These are phyloP conservation scores for Dendrolimus kikuchii DNA, from an alignment of 1,140 invertebrate species.

Conservation along the genomic window DNA sequence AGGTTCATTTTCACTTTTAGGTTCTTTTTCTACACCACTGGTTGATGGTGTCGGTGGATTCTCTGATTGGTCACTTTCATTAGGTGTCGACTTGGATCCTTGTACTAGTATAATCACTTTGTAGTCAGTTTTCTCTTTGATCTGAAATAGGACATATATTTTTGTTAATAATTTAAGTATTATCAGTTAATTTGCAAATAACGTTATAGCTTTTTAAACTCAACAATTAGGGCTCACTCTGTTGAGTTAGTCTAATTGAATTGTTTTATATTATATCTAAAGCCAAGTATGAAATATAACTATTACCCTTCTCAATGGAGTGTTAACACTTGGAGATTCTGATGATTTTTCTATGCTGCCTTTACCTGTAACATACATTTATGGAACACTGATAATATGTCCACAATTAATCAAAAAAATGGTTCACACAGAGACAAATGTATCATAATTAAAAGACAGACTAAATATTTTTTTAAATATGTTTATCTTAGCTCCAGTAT, in stretches of 20 bases:
- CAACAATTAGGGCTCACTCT: too few species aligned
- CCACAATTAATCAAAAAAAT: constrained; percentile 2
- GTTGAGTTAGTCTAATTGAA: too few species aligned
- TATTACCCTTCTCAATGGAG: constrained; percentile 47
- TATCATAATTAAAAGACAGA: too few species aligned
- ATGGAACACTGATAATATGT: background rate
- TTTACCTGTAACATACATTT: constrained; percentile 21
- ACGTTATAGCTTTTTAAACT: too few species aligned
- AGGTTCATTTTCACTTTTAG: constrained; percentile 22
- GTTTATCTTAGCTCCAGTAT: too few species aligned
- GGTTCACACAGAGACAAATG: background rate
- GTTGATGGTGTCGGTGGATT: constrained; percentile 35
- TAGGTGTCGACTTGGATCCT: constrained; percentile 39
- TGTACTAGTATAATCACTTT: constrained; percentile 76
- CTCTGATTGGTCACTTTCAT: constrained; percentile 24
- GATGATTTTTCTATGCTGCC: constrained; percentile 21
- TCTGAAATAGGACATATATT: constrained; percentile 39
- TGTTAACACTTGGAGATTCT: constrained; percentile 25
- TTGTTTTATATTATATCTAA: background rate
- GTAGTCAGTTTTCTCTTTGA: constrained; percentile 74
- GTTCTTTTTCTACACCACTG: constrained; percentile 24
- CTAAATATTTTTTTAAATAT: too few species aligned
- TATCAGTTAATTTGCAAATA: too few species aligned
- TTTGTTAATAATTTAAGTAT: background rate
- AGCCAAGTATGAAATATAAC: constrained; percentile 5